Evolutionary conservation across 2,113 vertebrate genomes (phyloP).

Genomic region (Macaca nemestrina): DNA sequence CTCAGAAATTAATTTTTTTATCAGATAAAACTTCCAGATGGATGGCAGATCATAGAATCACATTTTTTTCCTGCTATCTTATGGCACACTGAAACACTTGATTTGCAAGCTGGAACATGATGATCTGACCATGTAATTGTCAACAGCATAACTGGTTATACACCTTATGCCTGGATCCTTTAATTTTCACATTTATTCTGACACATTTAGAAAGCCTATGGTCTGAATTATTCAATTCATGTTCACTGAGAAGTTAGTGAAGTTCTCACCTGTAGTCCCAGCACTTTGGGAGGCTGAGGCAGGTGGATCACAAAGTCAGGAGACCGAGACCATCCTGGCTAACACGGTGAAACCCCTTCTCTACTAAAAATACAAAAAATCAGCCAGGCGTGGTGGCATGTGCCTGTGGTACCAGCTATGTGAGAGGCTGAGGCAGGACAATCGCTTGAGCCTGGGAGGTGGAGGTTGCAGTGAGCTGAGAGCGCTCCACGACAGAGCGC

Average conservation of each 20-base stretch:
- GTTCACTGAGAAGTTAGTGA: neutral
- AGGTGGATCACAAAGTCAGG: too few relatives aligned
- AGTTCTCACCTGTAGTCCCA: neutral
- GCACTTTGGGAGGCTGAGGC: too few relatives aligned
- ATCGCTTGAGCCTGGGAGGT: too few relatives aligned
- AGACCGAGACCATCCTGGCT: too few relatives aligned
- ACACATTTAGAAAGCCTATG: neutral
- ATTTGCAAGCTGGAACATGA: neutral
- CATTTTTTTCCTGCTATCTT: constrained; percentile 41
- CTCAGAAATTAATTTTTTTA: neutral
- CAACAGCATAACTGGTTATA: neutral
- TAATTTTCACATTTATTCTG: constrained; percentile 28
- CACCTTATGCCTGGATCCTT: constrained; percentile 6
- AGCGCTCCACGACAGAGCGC: too few relatives aligned
- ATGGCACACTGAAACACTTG: neutral
- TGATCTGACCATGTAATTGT: constrained; percentile 13
- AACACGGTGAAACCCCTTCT: too few relatives aligned
- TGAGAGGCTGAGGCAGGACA: too few relatives aligned
- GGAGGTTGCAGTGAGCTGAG: too few relatives aligned
- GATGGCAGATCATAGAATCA: neutral
- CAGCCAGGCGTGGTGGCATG: too few relatives aligned
- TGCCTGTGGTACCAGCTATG: too few relatives aligned
- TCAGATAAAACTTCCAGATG: constrained; percentile 46
- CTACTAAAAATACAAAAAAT: too few relatives aligned
- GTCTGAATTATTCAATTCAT: constrained; percentile 8